phyloP scores from a whole-genome alignment of 2,797 vertebrate genomes.

The Ceyx erithaca region DNA sequence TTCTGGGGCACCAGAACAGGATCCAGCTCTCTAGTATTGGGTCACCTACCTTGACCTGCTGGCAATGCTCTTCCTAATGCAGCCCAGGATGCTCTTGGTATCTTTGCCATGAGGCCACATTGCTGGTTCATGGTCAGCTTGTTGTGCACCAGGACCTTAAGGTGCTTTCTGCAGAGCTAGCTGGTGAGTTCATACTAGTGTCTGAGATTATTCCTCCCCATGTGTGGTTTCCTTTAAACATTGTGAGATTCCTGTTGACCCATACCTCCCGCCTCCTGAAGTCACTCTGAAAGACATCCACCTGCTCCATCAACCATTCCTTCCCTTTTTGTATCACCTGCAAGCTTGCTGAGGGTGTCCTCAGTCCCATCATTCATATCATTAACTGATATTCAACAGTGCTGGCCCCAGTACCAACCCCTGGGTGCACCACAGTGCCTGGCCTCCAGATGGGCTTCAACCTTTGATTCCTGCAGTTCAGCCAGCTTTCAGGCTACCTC shows the following conservation, averaged over 20 bases:
- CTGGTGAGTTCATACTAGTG: neutral
- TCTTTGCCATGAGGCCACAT: neutral
- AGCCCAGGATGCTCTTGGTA: neutral
- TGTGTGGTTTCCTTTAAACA: neutral
- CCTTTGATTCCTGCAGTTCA: neutral
- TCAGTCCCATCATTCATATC: neutral
- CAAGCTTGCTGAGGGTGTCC: neutral
- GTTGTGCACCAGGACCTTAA: neutral
- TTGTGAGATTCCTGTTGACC: neutral
- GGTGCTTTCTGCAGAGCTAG: neutral
- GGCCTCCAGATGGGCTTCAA: neutral
- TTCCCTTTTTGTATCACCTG: neutral
- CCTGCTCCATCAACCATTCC: neutral
- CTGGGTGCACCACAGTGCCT: neutral
- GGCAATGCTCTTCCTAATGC: neutral
- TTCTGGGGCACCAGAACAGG: neutral
- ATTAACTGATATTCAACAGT: neutral
- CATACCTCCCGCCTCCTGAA: neutral
- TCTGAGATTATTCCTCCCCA: neutral
- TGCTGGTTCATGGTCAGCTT: neutral
- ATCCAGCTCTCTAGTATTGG: neutral
- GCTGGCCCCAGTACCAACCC: neutral
- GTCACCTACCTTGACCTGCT: neutral
- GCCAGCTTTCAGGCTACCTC: neutral
- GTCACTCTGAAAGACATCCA: neutral